These are phyloP conservation scores for Platygyra sinensis DNA, from an alignment of 64 coral and sea anemone genomes.

Conservation along the genomic window DNA sequence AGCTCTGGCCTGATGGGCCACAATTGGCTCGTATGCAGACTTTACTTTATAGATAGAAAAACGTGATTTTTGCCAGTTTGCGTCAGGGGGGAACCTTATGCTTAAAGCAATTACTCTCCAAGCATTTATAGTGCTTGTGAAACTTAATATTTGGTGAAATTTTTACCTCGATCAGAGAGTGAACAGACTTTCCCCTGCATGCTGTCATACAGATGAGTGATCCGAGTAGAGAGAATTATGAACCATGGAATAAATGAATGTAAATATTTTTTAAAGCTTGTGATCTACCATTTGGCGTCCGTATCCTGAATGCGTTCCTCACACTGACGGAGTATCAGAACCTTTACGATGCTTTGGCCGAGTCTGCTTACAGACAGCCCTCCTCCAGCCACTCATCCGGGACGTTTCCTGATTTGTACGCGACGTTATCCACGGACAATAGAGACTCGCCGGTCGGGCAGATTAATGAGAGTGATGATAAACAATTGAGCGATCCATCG, in stretches of 20 bases:
- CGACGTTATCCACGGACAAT: neutral
- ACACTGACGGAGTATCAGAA: conserved; percentile 60
- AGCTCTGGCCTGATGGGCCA: no score
- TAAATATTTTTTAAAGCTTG: conserved; percentile 34
- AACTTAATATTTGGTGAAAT: no score
- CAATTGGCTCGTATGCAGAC: no score
- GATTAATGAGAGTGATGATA: neutral
- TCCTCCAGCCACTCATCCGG: neutral
- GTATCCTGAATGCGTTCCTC: conserved; percentile 80
- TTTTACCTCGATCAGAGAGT: no score
- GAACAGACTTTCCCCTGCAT: no score
- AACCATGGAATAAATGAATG: no score
- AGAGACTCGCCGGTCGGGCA: neutral
- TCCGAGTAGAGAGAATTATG: neutral
- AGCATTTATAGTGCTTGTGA: no score
- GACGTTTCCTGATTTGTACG: neutral
- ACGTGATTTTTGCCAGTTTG: no score
- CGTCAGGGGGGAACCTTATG: no score
- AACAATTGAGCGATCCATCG: neutral
- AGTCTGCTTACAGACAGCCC: conserved; percentile 73
- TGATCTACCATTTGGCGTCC: conserved; percentile 86
- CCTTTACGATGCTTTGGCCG: conserved; percentile 55
- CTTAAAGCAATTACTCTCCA: no score
- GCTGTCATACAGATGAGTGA: neutral
- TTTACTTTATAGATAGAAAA: no score